Evolutionary conservation across 2,888 invertebrate species (phyloP).

Genomic region (Torymus auratus): DNA sequence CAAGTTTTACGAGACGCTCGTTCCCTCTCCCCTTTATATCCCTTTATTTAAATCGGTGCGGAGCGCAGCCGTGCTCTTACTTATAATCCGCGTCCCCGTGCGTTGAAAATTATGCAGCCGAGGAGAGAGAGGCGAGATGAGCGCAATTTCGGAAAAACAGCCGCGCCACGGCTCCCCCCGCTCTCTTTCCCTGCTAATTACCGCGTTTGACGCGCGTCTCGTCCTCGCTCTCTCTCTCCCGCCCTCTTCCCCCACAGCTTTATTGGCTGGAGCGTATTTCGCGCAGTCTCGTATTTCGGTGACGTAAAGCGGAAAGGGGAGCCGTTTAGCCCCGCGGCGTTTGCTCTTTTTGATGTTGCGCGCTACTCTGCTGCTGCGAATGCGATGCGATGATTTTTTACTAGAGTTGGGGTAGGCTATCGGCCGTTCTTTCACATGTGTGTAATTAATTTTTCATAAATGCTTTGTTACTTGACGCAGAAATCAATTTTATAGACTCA

Average conservation of each 20-base stretch:
- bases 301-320: too few relatives aligned
- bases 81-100: slow-evolving; percentile 30
- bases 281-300: too few relatives aligned
- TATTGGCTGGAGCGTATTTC: slow-evolving; percentile 23
- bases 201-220: slow-evolving; percentile 5
- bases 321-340: too few relatives aligned
- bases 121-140: neutral
- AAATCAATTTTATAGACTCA: too few relatives aligned
- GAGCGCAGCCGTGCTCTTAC: neutral
- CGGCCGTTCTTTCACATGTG: too few relatives aligned
- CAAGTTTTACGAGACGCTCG: slow-evolving; percentile 50
- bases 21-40: neutral
- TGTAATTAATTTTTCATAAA: too few relatives aligned
- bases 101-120: slow-evolving; percentile 35
- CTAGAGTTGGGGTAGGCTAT: too few relatives aligned
- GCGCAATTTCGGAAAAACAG: slow-evolving; percentile 41
- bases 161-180: neutral
- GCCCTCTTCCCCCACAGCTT: neutral
- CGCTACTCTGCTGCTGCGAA: too few relatives aligned
- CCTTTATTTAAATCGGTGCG: slow-evolving; percentile 24
- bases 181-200: slow-evolving; percentile 9
- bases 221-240: too few relatives aligned
- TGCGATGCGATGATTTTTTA: too few relatives aligned
- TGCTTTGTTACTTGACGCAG: too few relatives aligned
- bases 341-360: too few relatives aligned